Percentiles rank a stretch among this genome's conserved stretches.
Evolutionary conservation across 2,888 invertebrate genomes (phyloP).

Genomic region (Lithophane ornitopus): DNA sequence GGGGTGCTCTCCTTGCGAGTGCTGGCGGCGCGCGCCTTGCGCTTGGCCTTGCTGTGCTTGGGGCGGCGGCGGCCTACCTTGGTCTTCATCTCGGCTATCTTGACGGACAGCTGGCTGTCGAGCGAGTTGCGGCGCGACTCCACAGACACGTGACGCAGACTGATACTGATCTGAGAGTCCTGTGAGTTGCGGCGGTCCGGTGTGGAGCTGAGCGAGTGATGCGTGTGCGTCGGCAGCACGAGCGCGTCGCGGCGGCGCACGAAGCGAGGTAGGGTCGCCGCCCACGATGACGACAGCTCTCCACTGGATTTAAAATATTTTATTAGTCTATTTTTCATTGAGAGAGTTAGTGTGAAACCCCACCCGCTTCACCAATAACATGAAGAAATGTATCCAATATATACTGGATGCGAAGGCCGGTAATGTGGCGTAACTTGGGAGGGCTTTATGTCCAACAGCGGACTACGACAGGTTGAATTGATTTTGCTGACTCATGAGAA

Average conservation of each 20-base stretch:
- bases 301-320: conserved; percentile 87
- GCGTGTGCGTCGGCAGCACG: conserved; percentile 88
- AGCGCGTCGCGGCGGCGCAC: conserved; percentile 96
- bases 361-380: neutral
- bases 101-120: conserved; percentile 96
- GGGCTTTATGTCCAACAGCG: conserved; percentile 10
- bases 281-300: conserved; percentile 97
- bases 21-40: conserved; percentile 83
- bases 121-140: conserved; percentile 96
- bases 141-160: conserved; percentile 95
- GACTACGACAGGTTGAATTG: conserved; percentile 17
- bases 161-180: conserved; percentile 94
- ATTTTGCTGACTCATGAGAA: conserved; percentile 8
- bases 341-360: neutral
- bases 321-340: neutral
- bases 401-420: neutral
- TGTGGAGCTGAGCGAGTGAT: conserved; percentile 89
- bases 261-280: conserved; percentile 96
- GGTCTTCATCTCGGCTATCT: conserved; percentile 95
- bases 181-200: conserved; percentile 91
- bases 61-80: conserved; percentile 91
- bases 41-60: conserved; percentile 85
- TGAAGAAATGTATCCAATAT: conserved; percentile 17
- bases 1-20: conserved; percentile 93
- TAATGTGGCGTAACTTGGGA: conserved; percentile 16